Conservation (phyloP, 2,888 invertebrate genomes). For the Thysanoteuthis rhombus region DNA sequence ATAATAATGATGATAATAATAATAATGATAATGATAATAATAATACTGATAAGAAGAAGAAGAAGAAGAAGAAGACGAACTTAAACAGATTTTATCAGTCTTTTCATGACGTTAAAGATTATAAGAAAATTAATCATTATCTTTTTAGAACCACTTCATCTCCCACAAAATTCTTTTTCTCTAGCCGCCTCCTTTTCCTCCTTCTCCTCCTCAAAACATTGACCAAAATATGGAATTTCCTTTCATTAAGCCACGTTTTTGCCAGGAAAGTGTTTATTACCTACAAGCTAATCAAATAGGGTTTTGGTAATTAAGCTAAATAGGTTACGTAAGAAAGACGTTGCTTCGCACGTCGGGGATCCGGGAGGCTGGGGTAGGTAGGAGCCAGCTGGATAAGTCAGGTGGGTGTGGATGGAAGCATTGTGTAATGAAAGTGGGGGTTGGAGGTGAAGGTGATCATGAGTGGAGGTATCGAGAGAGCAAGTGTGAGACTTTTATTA, state of each 20-base stretch:
- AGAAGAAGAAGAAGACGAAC: too few species aligned
- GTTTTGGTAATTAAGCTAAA: slow-evolving; percentile 19
- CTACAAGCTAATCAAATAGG: slow-evolving; percentile 22
- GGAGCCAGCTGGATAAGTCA: too few species aligned
- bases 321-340: neutral
- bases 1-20: too few species aligned
- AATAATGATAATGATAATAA: too few species aligned
- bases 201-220: neutral
- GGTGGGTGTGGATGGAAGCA: neutral
- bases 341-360: neutral
- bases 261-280: neutral
- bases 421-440: neutral
- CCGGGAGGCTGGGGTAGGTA: too few species aligned
- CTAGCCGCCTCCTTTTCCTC: neutral
- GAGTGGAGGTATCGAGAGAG: neutral
- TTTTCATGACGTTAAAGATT: too few species aligned
- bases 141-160: neutral
- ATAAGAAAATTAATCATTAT: neutral
- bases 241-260: neutral
- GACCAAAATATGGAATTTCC: too few species aligned
- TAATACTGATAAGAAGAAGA: too few species aligned
- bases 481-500: neutral
- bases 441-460: neutral
- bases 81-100: too few species aligned
- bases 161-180: neutral